Percentiles rank a stretch among this genome's conserved stretches.
Evolutionary conservation across 2,888 invertebrate genomes (phyloP).

Genomic region (Chesias legatella): DNA sequence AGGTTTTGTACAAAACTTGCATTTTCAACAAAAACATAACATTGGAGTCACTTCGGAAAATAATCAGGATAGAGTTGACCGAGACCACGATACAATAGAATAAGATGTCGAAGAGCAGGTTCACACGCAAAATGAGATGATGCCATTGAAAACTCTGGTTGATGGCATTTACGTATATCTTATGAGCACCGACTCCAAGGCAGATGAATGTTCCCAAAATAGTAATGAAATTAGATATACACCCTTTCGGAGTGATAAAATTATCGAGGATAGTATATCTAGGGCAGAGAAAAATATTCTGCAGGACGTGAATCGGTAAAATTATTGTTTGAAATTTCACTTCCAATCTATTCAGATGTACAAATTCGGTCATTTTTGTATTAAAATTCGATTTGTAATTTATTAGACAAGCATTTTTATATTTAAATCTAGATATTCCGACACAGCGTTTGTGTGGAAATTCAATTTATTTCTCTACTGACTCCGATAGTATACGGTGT

Average conservation of each 20-base stretch:
- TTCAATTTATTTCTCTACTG: too few species aligned
- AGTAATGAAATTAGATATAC: neutral
- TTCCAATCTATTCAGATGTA: slow-evolving; percentile 2
- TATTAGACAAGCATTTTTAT: too few species aligned
- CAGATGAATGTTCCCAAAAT: neutral
- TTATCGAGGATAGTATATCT: neutral
- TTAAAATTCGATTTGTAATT: too few species aligned
- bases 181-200: neutral
- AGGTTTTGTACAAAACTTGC: slow-evolving; percentile 3
- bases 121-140: neutral
- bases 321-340: slow-evolving; percentile 7
- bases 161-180: neutral
- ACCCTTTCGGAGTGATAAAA: slow-evolving; percentile 3
- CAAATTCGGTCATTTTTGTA: too few species aligned
- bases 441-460: too few species aligned
- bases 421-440: too few species aligned
- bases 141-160: neutral
- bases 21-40: neutral
- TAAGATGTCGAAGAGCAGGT: neutral
- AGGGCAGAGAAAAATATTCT: neutral
- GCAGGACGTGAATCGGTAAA: neutral
- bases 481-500: too few species aligned
- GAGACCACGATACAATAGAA: neutral
- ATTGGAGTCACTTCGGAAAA: neutral
- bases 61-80: neutral